phyloP scores from a whole-genome alignment of 2,113 vertebrate species.

The Spizaetus ornatus region DNA sequence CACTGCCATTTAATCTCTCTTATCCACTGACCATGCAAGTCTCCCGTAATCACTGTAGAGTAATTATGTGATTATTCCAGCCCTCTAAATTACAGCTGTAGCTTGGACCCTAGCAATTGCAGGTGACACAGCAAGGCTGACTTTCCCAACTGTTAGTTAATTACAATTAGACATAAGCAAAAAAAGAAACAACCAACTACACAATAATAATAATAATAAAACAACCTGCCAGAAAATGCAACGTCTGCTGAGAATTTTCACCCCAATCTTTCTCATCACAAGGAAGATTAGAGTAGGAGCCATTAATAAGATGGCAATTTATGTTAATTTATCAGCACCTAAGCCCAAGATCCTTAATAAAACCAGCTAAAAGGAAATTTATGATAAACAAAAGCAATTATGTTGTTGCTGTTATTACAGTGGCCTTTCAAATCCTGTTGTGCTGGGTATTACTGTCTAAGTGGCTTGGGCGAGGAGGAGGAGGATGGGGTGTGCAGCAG shows the following conservation, averaged over 20 bases:
- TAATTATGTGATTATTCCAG: slow-evolving; percentile 67
- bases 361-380: slow-evolving; percentile 16
- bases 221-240: background rate
- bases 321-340: slow-evolving; percentile 25
- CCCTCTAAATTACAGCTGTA: slow-evolving; percentile 60
- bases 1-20: slow-evolving; percentile 43
- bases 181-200: background rate
- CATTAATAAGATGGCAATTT: slow-evolving; percentile 44
- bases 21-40: slow-evolving; percentile 57
- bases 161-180: background rate
- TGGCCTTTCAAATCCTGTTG: background rate
- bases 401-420: background rate
- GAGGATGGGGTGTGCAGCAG: background rate
- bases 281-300: background rate
- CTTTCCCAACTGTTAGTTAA: slow-evolving; percentile 32
- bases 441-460: background rate
- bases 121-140: slow-evolving; percentile 23
- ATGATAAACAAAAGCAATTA: slow-evolving; percentile 15
- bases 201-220: background rate
- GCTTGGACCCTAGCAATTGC: slow-evolving; percentile 44
- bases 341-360: slow-evolving; percentile 17
- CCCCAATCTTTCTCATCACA: background rate
- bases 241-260: background rate
- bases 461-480: background rate
- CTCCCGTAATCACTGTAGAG: slow-evolving; percentile 40